phyloP scores from a whole-genome alignment of 2,888 invertebrate genomes.

The Drosophila mayaguana region DNA sequence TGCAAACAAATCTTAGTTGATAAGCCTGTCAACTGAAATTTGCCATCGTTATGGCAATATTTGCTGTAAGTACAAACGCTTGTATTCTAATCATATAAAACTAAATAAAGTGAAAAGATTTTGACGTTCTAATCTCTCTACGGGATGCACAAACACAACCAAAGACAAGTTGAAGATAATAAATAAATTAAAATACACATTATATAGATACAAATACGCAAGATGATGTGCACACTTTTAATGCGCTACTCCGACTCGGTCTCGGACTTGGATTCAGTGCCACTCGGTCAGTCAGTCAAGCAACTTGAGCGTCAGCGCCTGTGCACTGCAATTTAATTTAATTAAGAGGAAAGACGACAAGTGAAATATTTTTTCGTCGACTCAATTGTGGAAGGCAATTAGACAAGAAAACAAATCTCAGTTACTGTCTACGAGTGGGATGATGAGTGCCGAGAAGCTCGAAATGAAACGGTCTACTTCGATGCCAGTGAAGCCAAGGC shows the following conservation, averaged over 20 bases:
- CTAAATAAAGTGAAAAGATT: constrained; percentile 31
- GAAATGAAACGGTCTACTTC: constrained; percentile 82
- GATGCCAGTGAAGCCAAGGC: constrained; percentile 84
- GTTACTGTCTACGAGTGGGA: constrained; percentile 57
- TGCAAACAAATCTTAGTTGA: constrained; percentile 20
- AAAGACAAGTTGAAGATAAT: constrained; percentile 48
- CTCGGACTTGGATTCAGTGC: constrained; percentile 56
- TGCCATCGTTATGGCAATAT: constrained; percentile 30
- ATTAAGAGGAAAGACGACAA: constrained; percentile 72
- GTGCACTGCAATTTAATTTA: constrained; percentile 72
- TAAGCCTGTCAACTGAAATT: constrained; percentile 35
- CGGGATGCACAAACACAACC: constrained; percentile 49
- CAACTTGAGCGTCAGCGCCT: constrained; percentile 37
- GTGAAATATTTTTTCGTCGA: constrained; percentile 68
- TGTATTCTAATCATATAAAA: constrained; percentile 36
- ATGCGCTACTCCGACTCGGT: constrained; percentile 44
- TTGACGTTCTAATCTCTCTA: constrained; percentile 58
- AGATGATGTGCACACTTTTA: constrained; percentile 8
- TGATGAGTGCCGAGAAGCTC: constrained; percentile 50
- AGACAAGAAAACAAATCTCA: constrained; percentile 42
- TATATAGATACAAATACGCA: constrained; percentile 9
- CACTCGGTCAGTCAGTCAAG: constrained; percentile 50
- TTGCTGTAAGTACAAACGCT: constrained; percentile 41
- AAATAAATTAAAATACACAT: constrained; percentile 70
- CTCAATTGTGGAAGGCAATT: constrained; percentile 51